phyloP scores from a whole-genome alignment of 2,888 invertebrate genomes.

The Lysandra coridon region DNA sequence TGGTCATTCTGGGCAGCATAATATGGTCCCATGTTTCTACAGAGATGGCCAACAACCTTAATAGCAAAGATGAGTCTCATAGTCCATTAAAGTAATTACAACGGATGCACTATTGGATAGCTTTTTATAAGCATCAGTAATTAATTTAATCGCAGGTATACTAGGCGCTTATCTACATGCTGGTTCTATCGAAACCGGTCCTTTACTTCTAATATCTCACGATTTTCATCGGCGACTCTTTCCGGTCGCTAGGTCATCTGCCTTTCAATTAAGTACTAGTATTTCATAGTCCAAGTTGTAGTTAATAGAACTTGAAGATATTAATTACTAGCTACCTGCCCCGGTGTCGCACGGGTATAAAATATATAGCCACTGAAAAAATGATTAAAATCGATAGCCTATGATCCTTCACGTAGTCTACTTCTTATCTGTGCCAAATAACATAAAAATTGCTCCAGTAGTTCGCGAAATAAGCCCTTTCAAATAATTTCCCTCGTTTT shows the following conservation, averaged over 20 bases:
- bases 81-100: not conserved
- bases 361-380: too few species aligned
- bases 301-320: too few species aligned
- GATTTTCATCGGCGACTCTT: constrained; percentile 1
- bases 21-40: not conserved
- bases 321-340: too few species aligned
- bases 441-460: too few species aligned
- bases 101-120: constrained; percentile 4
- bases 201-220: constrained; percentile 11
- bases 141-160: not conserved
- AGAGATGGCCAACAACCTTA: not conserved
- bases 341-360: too few species aligned
- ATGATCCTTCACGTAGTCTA: too few species aligned
- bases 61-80: not conserved
- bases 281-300: too few species aligned
- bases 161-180: constrained; percentile 5
- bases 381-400: too few species aligned
- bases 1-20: not conserved
- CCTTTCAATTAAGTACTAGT: not conserved
- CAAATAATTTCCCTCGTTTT: too few species aligned
- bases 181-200: constrained; percentile 20
- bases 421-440: too few species aligned
- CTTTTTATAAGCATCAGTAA: not conserved
- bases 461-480: too few species aligned
- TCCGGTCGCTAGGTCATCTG: constrained; percentile 15